Evolutionary conservation across 2,113 vertebrate species (phyloP), one percentile per base, ranked within the genome.

Genomic region (Lates calcarifer): DNA sequence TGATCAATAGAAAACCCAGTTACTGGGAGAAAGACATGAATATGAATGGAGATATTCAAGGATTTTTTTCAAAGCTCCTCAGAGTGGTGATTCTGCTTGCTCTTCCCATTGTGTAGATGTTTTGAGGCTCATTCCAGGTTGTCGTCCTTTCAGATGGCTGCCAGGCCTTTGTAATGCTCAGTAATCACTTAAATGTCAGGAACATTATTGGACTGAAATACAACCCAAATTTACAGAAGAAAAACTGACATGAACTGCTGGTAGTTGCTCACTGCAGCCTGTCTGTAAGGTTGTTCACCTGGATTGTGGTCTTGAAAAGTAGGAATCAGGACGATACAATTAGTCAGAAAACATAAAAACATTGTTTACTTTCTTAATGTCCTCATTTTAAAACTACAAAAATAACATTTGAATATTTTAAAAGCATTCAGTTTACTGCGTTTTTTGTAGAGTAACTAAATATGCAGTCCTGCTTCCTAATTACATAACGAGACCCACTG

Each of bases 51-150:
- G 26, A 73, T 69, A 60, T 90, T 94, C 90, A 92, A 92, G 89
- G 91, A 92, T 92, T 93, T 83, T 71, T 51, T 43, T 80, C 75
- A 79, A 81, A 84, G 65, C 89, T 75, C 77, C 56, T 73, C 63
- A 56, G 82, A 84, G 77, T 66, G 33, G 79, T 39, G 51, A 29
- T 55, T 57, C 41, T 47, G 62, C 72, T 79, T 49, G 66, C 80
- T 83, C 81, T 74, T 74, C 51, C 62, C 82, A 14, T 81, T 28
- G 31, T 83, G 68, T 74, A 74, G 41, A 82, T 77, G 56, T 68
- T 39, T 67, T 41, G 3, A 47, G 51, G 75, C 82, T 83, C 75
- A 68, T 53, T 89, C 72, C 86, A 88, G 73, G 85, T 63, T 37
- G 56, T 51, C 61, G 2, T 65, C 75, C 70, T 65, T 79, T 78